phyloP scores from a whole-genome alignment of 2,113 vertebrate genomes.

The Passer domesticus region DNA sequence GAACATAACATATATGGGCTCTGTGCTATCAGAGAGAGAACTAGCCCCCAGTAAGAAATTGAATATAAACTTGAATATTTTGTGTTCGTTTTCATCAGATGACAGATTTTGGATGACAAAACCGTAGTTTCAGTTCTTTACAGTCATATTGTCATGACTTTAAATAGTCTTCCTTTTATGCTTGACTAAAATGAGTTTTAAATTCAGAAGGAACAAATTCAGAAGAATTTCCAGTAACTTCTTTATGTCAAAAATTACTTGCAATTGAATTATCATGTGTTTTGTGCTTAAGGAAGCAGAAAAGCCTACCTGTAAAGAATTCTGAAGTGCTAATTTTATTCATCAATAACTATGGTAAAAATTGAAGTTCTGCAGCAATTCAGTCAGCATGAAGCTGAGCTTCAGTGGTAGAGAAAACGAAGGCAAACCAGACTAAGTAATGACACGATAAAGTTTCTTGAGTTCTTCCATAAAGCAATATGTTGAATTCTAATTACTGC shows the following conservation, averaged over 20 bases:
- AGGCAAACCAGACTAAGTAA: background rate
- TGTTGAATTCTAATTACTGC: background rate
- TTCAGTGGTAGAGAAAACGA: background rate
- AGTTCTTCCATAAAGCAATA: background rate
- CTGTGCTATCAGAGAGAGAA: background rate
- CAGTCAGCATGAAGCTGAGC: background rate
- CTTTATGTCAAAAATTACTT: background rate
- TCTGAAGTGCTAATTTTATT: background rate
- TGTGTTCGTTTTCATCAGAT: background rate
- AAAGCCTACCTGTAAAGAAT: background rate
- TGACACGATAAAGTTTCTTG: background rate
- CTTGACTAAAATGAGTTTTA: background rate
- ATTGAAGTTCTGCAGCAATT: background rate
- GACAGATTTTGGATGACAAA: background rate
- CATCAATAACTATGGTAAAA: background rate
- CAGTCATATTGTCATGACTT: background rate
- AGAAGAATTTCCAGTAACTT: background rate
- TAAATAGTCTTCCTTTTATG: background rate
- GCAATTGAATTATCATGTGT: background rate
- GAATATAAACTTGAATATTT: background rate
- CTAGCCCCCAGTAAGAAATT: background rate
- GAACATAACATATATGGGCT: rapidly evolving
- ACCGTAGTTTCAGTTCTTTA: background rate
- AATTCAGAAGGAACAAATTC: background rate
- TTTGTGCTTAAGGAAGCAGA: background rate